Evolutionary conservation across 2,888 invertebrate species (phyloP), one percentile per base, ranked within the genome.

Genomic region (Hofmannophila pseudospretella): DNA sequence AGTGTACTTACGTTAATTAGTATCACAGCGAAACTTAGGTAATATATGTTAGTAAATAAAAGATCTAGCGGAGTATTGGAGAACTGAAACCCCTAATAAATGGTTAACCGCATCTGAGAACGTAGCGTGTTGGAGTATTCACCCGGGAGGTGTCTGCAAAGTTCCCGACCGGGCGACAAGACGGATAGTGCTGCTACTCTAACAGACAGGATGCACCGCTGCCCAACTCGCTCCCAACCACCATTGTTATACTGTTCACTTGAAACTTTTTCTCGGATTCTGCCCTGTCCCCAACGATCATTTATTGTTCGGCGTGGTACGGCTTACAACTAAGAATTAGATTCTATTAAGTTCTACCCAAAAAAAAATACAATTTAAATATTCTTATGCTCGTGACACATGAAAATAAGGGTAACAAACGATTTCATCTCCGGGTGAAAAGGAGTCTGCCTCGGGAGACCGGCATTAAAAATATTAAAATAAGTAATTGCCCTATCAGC

Each of bases 401-500:
- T 65, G 59, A 70, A 64, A 61, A 70, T 66, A 62, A 16, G 3
- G n/a, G 16, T 16, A 16, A 16, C 16, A 16, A 16, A 63, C 52
- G 55, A 58, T 62, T 65, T 64, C 60, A 58, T 67, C 56, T 61
- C 58, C 55, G 56, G 62, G 56, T 57, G 63, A 67, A 66, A 67
- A 58, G 58, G 55, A 58, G 55, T 56, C 47, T 58, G 56, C 53
- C 56, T 55, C 52, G 48, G 51, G 62, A 61, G 70, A 64, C 58
- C 47, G 63, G 68, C 65, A 74, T 77, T 78, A 74, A 79, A 78
- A 75, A 77, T 79, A 76, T 78, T 75, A 77, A 76, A 79, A 74
- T 77, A 77, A 76, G 78, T 80, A 75, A 84, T 81, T 79, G 76
- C 68, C 73, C 67, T 70, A 80, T 82, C 72, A 72, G 61, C 62